These are phyloP conservation scores for Nomada fabriciana DNA, from an alignment of 2,888 invertebrate genomes.

Conservation along the genomic window DNA sequence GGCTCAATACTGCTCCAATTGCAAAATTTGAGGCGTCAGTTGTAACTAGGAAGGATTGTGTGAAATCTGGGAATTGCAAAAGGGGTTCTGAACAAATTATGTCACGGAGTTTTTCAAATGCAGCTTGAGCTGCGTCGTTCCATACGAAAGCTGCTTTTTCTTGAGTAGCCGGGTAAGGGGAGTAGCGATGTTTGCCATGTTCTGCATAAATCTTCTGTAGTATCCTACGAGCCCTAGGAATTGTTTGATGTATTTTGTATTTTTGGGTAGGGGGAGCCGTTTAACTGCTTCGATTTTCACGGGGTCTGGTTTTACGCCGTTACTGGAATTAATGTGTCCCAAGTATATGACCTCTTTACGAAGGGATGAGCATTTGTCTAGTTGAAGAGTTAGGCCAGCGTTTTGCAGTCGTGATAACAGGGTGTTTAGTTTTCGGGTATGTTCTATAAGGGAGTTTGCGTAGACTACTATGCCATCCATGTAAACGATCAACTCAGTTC, in stretches of 20 bases:
- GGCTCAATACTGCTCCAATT: not conserved
- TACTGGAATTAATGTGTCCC: conserved; percentile 17
- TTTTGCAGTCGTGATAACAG: not conserved
- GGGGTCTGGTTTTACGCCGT: conserved; percentile 19
- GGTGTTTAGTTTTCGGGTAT: not conserved
- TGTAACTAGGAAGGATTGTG: not conserved
- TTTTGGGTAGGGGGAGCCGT: conserved; percentile 7
- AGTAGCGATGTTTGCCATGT: not conserved
- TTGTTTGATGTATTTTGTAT: conserved; percentile 12
- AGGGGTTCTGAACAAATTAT: not conserved
- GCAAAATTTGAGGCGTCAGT: not conserved
- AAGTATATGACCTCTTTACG: conserved; percentile 24
- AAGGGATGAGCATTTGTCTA: too few species aligned
- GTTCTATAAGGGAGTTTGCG: not conserved
- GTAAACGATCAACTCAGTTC: conserved; percentile 8
- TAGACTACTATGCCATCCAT: conserved; percentile 23
- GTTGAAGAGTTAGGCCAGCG: not conserved
- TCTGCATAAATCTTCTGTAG: conserved; percentile 26
- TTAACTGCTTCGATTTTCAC: not conserved
- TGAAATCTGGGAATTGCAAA: not conserved
- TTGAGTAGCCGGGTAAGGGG: not conserved
- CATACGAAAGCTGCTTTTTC: too few species aligned
- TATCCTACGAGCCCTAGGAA: conserved; percentile 42
- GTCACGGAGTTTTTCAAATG: not conserved
- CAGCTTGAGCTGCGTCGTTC: not conserved